These are phyloP conservation scores for Nasonovia ribisnigri DNA, from an alignment of 2,888 invertebrate species.

Conservation along the genomic window DNA sequence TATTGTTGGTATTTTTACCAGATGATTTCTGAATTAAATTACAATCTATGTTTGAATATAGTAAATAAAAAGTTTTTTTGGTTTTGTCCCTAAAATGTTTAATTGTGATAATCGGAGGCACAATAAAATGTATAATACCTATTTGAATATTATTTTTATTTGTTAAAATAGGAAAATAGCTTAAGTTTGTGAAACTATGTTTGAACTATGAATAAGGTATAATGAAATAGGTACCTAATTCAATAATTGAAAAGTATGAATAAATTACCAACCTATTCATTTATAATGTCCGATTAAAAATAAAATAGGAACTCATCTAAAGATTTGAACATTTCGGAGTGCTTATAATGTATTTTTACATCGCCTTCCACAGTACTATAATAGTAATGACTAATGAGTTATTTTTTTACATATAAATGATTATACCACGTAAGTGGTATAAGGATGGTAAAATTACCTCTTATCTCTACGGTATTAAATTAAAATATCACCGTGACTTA, in stretches of 20 bases:
- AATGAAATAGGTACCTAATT: neutral
- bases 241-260: neutral
- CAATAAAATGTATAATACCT: neutral
- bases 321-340: too few species aligned
- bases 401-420: neutral
- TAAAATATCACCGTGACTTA: neutral
- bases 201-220: neutral
- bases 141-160: neutral
- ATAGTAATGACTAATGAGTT: neutral
- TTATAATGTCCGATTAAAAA: neutral
- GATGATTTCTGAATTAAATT: neutral
- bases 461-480: neutral
- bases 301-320: too few species aligned
- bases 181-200: neutral
- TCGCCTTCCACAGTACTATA: neutral
- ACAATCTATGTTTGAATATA: neutral
- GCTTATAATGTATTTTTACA: neutral
- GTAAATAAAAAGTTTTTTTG: neutral
- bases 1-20: slow-evolving; percentile 1
- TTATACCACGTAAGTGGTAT: neutral
- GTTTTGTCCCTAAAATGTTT: neutral
- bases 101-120: neutral
- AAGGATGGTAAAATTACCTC: neutral
- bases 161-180: neutral
- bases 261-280: neutral